Base-by-base conservation (phyloP, 2,113 vertebrate genomes). In the Ancistrus triradiatus region DNA sequence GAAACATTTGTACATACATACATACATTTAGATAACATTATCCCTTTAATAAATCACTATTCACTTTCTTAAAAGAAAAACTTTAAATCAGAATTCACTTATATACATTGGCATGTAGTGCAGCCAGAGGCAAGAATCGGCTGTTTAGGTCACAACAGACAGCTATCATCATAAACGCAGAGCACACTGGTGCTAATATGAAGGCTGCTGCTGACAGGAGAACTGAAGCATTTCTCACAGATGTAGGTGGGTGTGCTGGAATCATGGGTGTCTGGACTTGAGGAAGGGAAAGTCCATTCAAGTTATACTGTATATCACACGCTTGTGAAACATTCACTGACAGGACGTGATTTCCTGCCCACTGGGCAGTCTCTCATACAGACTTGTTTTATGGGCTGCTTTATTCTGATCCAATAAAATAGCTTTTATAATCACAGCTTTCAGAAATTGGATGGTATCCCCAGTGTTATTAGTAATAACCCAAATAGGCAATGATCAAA, bases 221-320 rank as follows among this genome's bases (percentile, higher is more conserved):
- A 14, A 35, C 7, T 51, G 18, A 49, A 37, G 37, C 49, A 17
- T 27, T 21, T 65, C 27, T 43, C 25, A 28, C 44, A 49, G 50
- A 50, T 49, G 63, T n/a, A n/a, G 35, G 40, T 60, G 67, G 63
- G 63, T 43, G 46, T 14, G 10, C n/a, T 44, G 49, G 22, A 65
- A 70, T 48, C 37, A 43, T 50, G 25, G 48, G 14, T 73, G 77
- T 72, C 61, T 70, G 21, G 66, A 63, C 67, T 65, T 56, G 69
- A 75, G 63, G 21, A 38, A 59, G 67, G 50, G 63, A 66, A 74
- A 70, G 69, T 74, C 63, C 68, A 58, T 24, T 21, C 63, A 57
- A 56, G 42, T 19, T 44, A n/a, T n/a, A n/a, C n/a, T n/a, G 3
- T 31, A 11, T 66, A 68, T 62, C 28, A 43, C 1, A 50, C 11